phyloP scores from a whole-genome alignment of 2,888 invertebrate species.

The Tetanocera ferruginea region DNA sequence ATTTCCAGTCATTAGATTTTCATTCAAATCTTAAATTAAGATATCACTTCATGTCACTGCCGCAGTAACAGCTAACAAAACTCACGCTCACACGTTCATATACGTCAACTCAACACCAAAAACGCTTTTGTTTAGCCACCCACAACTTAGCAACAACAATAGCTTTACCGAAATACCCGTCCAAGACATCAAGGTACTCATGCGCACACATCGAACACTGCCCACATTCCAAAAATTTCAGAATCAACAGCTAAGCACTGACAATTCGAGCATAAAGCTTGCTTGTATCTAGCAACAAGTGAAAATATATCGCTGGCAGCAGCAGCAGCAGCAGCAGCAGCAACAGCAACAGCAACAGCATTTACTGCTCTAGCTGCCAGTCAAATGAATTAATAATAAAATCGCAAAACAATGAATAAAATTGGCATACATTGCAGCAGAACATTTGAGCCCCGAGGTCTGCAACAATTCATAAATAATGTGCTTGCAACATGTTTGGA shows the following conservation, averaged over 20 bases:
- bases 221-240: slow-evolving; percentile 24
- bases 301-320: background rate
- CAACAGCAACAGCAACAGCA: background rate
- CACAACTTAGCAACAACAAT: slow-evolving; percentile 12
- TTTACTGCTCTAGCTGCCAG: background rate
- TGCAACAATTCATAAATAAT: background rate
- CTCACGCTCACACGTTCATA: background rate
- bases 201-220: slow-evolving; percentile 13
- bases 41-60: background rate
- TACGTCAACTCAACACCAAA: background rate
- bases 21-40: background rate
- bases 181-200: slow-evolving; percentile 6
- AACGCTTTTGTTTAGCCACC: slow-evolving; percentile 14
- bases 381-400: slow-evolving; percentile 20
- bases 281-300: no score
- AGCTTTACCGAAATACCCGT: background rate
- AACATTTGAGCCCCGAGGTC: background rate
- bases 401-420: slow-evolving; percentile 4
- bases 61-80: background rate
- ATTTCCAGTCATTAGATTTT: no score
- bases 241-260: background rate
- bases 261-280: no score
- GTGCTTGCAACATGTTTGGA: slow-evolving; percentile 11
- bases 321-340: background rate
- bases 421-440: background rate